Evolutionary conservation across 2,797 vertebrate species (phyloP), one percentile per base, ranked within the genome.

Genomic region (Chaetodon trifasciatus): DNA sequence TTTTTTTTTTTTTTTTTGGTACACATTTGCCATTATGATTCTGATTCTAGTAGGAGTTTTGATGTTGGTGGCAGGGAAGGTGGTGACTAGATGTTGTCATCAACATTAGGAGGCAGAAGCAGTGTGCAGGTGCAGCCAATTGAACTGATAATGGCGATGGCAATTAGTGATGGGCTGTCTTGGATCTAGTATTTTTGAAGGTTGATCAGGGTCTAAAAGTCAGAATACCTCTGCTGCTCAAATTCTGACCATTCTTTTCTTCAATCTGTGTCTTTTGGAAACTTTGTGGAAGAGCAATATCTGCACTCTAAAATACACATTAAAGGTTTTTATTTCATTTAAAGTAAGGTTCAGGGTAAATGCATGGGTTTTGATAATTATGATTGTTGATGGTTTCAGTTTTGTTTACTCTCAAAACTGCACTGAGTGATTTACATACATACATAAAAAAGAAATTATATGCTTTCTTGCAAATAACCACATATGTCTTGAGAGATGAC

Each of bases 121-220:
- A 63, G 42, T 49, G 39, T 72, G 37, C 32, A 78, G 61, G 52
- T 68, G 47, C 74, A 74, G 49, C 40, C 85, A 71, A 77, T 67
- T 73, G 39, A 75, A 80, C 24, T 64, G 60, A 52, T 80, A 60
- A 66, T 55, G 67, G 17, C 47, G 50, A 55, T 16, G 55, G 74
- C 76, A 57, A 79, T 84, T 55, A 69, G 81, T 58, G 52, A 79
- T 65, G 70, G 64, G 68, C 47, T 81, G 23, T 44, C 28, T 60
- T 71, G 50, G 39, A 40, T 40, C 39, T 8, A 8, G 39, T 40
- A 11, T 40, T 40, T 40, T 40, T 40, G 19, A 1, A 39, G 57
- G 5, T 58, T 39, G 21, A 39, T 39, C 19, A 60, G 10, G 10
- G 17, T 32, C 8, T 32, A 37, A 17, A 56, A 19, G 55, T 35